phyloP scores from a whole-genome alignment of 2,888 invertebrate genomes.

The Acanthosepion lycidas region DNA sequence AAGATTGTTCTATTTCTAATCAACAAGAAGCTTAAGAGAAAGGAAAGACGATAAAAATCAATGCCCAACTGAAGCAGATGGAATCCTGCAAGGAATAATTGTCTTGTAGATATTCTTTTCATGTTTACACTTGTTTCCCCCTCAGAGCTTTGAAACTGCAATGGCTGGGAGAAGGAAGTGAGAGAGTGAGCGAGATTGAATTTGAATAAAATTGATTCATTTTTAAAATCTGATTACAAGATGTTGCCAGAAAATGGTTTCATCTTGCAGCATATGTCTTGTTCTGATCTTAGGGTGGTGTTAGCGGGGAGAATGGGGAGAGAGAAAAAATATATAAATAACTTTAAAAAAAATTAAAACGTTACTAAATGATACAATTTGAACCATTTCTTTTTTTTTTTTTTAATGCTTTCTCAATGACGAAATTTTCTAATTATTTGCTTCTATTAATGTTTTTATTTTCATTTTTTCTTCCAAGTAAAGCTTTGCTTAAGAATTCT shows the following conservation, averaged over 20 bases:
- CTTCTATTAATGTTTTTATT: too few relatives aligned
- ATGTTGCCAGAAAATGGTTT: not conserved
- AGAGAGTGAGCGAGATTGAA: not conserved
- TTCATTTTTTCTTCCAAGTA: too few relatives aligned
- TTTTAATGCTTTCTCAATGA: too few relatives aligned
- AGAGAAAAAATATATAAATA: not conserved
- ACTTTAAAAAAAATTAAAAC: too few relatives aligned
- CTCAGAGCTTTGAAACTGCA: not conserved
- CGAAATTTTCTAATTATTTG: too few relatives aligned
- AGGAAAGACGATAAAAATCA: not conserved
- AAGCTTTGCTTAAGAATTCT: too few relatives aligned
- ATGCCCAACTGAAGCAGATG: not conserved
- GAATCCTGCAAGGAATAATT: conserved; percentile 1
- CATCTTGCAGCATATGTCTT: not conserved
- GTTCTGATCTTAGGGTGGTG: not conserved
- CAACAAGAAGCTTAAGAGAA: not conserved
- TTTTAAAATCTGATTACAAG: not conserved
- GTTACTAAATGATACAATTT: too few relatives aligned
- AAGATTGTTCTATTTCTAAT: not conserved
- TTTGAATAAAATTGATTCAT: conserved; percentile 12
- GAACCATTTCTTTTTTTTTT: too few relatives aligned
- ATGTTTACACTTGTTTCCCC: not conserved
- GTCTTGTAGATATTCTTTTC: not conserved
- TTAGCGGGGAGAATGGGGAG: not conserved
- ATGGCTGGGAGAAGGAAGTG: not conserved